Evolutionary conservation across 2,797 vertebrate species (phyloP), one percentile per base, ranked within the genome.

Genomic region (Sitta carolinensis): DNA sequence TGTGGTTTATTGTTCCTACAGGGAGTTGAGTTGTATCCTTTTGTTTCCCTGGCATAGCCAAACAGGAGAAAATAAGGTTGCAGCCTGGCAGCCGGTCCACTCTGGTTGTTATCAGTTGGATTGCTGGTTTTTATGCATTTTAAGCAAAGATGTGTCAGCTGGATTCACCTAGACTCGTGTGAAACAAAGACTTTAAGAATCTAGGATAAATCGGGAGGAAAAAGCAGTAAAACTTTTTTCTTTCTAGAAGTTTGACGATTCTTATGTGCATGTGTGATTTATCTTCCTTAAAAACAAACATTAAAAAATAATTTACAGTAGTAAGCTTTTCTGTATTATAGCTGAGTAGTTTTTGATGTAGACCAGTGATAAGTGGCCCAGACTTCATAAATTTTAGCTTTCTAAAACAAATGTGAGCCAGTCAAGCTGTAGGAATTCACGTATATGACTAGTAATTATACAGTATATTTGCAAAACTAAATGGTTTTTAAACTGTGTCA

Each of bases 21-120:
- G 36, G 22, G n/a, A 58, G 36, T 10, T 36, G 34, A 57, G 17
- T 80, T 90, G 19, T 42, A 29, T 58, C 48, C 21, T 73, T 72
- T 38, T 57, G 18, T 82, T 94, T 87, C 55, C 51, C n/a, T 84
- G 66, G 36, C 13, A 14, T 73, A 70, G 19, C 17, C 32, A 57
- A 45, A 57, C 0, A 0, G 8, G 45, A 8, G 22, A n/a, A 15
- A 61, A 30, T 54, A n/a, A 9, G 42, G 11, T n/a, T 72, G 9
- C 38, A 67, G 45, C 4, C 43, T 80, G 52, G 5, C 74, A 40
- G 40, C 14, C 66, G 32, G 55, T 67, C 27, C 7, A 7, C 25
- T 76, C 17, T 67, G 57, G 40, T 9, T 70, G 8, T 66, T 83
- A 27, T 26, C 17, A 59, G 11, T n/a, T 62, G 21, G 11, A n/a